Evolutionary conservation across 2,888 invertebrate genomes (phyloP), one percentile per base, ranked within the genome.

Genomic region (Pediacus dermestoides): DNA sequence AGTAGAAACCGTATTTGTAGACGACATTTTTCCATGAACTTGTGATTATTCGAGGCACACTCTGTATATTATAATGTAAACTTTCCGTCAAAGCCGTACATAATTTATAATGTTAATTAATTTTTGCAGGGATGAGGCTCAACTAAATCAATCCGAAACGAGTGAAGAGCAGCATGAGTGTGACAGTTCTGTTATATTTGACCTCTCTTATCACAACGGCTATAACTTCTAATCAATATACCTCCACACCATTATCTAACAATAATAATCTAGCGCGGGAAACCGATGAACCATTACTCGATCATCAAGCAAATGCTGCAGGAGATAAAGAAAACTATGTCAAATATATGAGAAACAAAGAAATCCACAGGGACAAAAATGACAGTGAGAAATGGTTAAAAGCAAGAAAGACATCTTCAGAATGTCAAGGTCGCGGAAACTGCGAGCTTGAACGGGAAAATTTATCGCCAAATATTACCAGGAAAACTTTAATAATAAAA

Each of bases 311-410:
- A 18, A 18, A 18, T n/a, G n/a, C 6, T 7, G n/a, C 21, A 18
- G n/a, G 6, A 18, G 21, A 18, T 18, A 18, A n/a, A n/a, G n/a
- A n/a, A n/a, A n/a, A n/a, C n/a, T n/a, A n/a, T n/a, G n/a, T n/a
- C n/a, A 18, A n/a, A 18, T 7, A 18, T 18, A 7, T 18, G 21
- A 6, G n/a, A n/a, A 18, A 18, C 21, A 18, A n/a, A 7, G 21
- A 18, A 18, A 18, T 18, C 21, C n/a, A 7, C 6, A 6, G 21
- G n/a, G 21, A n/a, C 21, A 18, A 18, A 18, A 18, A 18, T 7
- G 21, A 18, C 21, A 18, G n/a, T 18, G 21, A 18, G n/a, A 18
- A 18, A 18, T 18, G 6, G 21, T 18, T n/a, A n/a, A 18, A 18
- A 18, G 6, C n/a, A 6, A n/a, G 6, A 18, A 18, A 18, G 21